Evolutionary conservation across 2,888 invertebrate genomes (phyloP), one percentile per base, ranked within the genome.

Genomic region (Drosophila mimetica): DNA sequence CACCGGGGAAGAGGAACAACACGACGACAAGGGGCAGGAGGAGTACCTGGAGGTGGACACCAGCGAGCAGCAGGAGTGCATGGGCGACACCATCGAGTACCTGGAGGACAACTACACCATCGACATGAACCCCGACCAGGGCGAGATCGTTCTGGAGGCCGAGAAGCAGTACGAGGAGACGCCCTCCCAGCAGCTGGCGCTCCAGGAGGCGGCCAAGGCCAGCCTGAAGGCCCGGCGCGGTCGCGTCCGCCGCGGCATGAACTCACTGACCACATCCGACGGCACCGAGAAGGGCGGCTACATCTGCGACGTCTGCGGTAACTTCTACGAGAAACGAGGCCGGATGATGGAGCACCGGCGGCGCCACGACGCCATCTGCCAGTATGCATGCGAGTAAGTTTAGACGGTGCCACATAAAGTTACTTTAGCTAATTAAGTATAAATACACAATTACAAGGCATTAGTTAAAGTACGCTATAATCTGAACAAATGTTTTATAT

Each of bases 301-400:
- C 37, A 90, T 91, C 7, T 91, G 91, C 54, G 91, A 91, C 73
- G 73, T 91, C 2, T 91, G 91, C 51, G 91, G 91, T 0, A 91
- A 91, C 66, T 88, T 86, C 18, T 91, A 88, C 58, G 76, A 81
- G n/a, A 91, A 91, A 51, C 85, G 88, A 1, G 90, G 91, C 11
- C 84, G 90, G 7, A 88, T 91, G 82, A 90, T 83, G 80, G 91
- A 91, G 18, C 91, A 91, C 63, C 88, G 91, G 22, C 81, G 89
- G 1, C 72, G 90, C 2, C 91, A 91, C 42, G 89, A 88, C 60
- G 77, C 81, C 6, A 78, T 88, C 3, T 79, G 82, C 30, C 79
- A 83, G 37, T 91, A 86, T 53, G 74, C 81, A 30, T 91, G 91
- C 89, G 91, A 91, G 91, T 90, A 81, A 80, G 90, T 42, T 1